Evolutionary conservation across 2,888 invertebrate genomes (phyloP).

Genomic region (Chrysolina americana): DNA sequence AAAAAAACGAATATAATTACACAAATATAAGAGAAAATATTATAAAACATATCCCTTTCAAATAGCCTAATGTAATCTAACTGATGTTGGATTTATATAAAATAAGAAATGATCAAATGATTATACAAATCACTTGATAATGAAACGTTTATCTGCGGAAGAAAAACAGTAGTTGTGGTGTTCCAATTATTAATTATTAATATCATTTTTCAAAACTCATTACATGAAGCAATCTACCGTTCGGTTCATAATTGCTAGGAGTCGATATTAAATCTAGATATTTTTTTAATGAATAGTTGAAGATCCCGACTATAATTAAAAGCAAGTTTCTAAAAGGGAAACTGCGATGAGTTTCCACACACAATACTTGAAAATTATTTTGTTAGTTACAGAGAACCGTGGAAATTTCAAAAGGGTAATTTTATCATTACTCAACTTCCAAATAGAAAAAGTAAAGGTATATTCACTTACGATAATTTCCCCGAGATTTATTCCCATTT

Average conservation of each 20-base stretch:
- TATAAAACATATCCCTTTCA: not conserved
- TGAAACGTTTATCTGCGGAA: not conserved
- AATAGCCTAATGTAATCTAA: not conserved
- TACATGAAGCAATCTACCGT: not conserved
- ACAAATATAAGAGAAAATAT: not conserved
- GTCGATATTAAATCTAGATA: slow-evolving; percentile 6
- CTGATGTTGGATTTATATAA: not conserved
- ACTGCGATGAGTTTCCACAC: slow-evolving; percentile 7
- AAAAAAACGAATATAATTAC: too few species aligned
- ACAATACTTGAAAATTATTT: slow-evolving; percentile 3
- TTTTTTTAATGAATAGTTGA: slow-evolving; percentile 22
- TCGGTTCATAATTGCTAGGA: slow-evolving; percentile 5
- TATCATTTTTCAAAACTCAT: slow-evolving; percentile 24
- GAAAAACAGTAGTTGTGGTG: slow-evolving; percentile 9
- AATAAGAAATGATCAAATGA: not conserved
- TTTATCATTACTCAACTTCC: too few species aligned
- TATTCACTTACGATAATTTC: too few species aligned
- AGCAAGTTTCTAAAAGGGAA: slow-evolving; percentile 22
- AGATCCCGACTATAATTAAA: slow-evolving; percentile 4
- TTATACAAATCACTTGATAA: not conserved
- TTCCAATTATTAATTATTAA: slow-evolving; percentile 20
- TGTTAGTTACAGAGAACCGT: not conserved
- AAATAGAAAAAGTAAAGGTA: too few species aligned
- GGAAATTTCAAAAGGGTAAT: not conserved
- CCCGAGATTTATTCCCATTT: too few species aligned